Percentiles rank a stretch among this genome's conserved stretches.
Conservation (phyloP, 2,113 vertebrate species). For the Dipodomys ordii region DNA sequence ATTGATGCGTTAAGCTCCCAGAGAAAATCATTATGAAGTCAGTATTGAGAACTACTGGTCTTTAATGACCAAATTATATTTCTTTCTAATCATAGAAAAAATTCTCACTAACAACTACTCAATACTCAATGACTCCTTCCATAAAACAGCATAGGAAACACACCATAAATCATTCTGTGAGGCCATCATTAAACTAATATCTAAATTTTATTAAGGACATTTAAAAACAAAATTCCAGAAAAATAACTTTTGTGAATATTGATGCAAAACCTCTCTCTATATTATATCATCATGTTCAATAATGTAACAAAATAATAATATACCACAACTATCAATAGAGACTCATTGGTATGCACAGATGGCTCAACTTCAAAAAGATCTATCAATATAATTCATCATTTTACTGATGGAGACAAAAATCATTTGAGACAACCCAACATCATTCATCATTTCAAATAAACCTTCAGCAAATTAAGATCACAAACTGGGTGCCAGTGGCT, state of each 20-base stretch:
- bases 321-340: not conserved
- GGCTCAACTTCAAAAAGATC: not conserved
- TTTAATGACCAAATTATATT: not conserved
- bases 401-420: not conserved
- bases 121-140: not conserved
- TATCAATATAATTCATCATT: not conserved
- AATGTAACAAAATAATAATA: not conserved
- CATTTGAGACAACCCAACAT: not conserved
- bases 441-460: not conserved
- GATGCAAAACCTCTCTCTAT: not conserved
- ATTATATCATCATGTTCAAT: not conserved
- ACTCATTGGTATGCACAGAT: not conserved
- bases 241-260: not conserved
- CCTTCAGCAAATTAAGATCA: not conserved
- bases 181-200: not conserved
- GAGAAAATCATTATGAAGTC: not conserved
- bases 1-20: not conserved
- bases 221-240: not conserved
- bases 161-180: not conserved
- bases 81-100: not conserved
- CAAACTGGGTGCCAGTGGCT: too few species aligned
- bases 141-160: not conserved
- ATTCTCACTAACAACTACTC: not conserved
- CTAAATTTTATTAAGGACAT: not conserved
- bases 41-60: not conserved